phyloP scores from a whole-genome alignment of 2,797 vertebrate species.

The Clarias fuscus region DNA sequence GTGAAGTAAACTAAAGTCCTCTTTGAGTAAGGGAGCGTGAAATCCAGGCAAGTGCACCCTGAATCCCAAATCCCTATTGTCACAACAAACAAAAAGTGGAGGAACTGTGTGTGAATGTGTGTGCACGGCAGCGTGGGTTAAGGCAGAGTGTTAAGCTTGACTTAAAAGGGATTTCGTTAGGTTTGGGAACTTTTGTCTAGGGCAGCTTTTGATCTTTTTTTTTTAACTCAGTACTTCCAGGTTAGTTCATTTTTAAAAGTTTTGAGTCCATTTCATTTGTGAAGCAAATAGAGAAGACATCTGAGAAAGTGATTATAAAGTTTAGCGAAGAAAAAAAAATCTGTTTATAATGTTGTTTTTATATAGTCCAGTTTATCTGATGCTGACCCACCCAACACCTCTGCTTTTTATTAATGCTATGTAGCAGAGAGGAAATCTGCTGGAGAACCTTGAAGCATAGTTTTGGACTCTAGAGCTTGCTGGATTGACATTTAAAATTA shows the following conservation, averaged over 20 bases:
- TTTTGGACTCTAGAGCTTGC: slow-evolving; percentile 47
- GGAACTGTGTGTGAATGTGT: slow-evolving; percentile 46
- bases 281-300: slow-evolving; percentile 16
- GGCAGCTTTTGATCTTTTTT: slow-evolving; percentile 47
- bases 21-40: slow-evolving; percentile 66
- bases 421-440: slow-evolving; percentile 47
- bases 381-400: background rate
- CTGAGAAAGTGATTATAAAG: slow-evolving; percentile 13
- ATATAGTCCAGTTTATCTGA: background rate
- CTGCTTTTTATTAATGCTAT: slow-evolving; percentile 50
- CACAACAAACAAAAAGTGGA: slow-evolving; percentile 63
- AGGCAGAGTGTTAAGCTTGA: slow-evolving; percentile 51
- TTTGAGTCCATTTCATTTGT: slow-evolving; percentile 6
- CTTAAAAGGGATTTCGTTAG: slow-evolving; percentile 51
- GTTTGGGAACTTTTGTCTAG: slow-evolving; percentile 45
- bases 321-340: background rate
- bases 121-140: slow-evolving; percentile 38
- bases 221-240: slow-evolving; percentile 30
- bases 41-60: slow-evolving; percentile 66
- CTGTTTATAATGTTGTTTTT: background rate
- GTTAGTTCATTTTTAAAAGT: slow-evolving; percentile 7
- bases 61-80: slow-evolving; percentile 70
- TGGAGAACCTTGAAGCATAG: slow-evolving; percentile 41
- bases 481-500: slow-evolving; percentile 52
- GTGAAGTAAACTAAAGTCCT: slow-evolving; percentile 35